Conservation (phyloP, 2,113 vertebrate species). For the Ceuthmochares aereus region DNA sequence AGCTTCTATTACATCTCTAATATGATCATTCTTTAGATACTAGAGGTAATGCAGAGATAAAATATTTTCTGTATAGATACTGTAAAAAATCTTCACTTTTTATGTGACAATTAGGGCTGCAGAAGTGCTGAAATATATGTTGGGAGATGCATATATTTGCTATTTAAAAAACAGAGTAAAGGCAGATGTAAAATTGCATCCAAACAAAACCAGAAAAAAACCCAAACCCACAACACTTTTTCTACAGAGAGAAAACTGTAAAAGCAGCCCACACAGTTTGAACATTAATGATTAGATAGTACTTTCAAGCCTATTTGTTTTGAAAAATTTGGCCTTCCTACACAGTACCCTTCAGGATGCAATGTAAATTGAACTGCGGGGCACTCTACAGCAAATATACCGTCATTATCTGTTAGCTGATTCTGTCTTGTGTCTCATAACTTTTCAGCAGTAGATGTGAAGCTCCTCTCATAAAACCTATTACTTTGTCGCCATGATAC, state of each 20-base stretch:
- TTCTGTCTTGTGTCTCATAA: slow-evolving; percentile 59
- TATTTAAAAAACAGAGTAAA: not conserved
- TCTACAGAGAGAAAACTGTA: not conserved
- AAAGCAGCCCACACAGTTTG: slow-evolving; percentile 28
- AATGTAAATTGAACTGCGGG: slow-evolving; percentile 65
- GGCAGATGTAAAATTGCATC: not conserved
- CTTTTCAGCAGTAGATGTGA: slow-evolving; percentile 47
- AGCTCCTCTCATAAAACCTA: slow-evolving; percentile 52
- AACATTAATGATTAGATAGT: slow-evolving; percentile 33
- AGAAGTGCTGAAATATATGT: not conserved
- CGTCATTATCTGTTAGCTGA: slow-evolving; percentile 61
- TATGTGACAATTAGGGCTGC: not conserved
- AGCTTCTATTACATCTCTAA: not conserved
- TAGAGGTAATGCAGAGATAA: not conserved
- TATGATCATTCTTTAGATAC: not conserved
- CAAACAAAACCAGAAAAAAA: not conserved
- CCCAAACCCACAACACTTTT: not conserved
- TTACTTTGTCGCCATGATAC: slow-evolving; percentile 62
- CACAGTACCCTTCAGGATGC: slow-evolving; percentile 53
- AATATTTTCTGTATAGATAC: not conserved
- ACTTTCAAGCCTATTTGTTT: slow-evolving; percentile 52
- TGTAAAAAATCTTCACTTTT: not conserved
- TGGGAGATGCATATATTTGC: not conserved
- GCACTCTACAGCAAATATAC: slow-evolving; percentile 41
- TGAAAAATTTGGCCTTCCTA: slow-evolving; percentile 59